Evolutionary conservation across 1,140 invertebrate species (phyloP).

Genomic region (Anoplophora glabripennis): DNA sequence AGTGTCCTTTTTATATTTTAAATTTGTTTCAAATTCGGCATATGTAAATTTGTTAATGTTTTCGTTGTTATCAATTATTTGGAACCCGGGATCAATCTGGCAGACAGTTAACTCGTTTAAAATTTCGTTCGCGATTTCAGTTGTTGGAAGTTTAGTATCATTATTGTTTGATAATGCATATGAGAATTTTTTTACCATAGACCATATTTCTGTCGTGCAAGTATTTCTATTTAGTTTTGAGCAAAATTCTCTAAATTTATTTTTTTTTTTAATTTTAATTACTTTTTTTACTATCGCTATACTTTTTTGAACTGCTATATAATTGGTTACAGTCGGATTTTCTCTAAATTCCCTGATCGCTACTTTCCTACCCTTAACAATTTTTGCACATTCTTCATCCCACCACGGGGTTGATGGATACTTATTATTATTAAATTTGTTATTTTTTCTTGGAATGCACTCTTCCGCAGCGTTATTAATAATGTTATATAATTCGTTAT

Average conservation of each 20-base stretch:
- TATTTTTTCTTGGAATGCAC: too few relatives aligned
- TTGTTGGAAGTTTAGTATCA: neutral
- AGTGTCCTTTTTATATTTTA: neutral
- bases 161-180: neutral
- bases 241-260: neutral
- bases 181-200: neutral
- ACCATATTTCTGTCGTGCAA: neutral
- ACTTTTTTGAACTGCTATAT: too few relatives aligned
- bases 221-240: neutral
- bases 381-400: too few relatives aligned
- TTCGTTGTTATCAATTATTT: neutral
- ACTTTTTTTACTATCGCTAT: too few relatives aligned
- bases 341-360: too few relatives aligned
- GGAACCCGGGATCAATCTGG: neutral
- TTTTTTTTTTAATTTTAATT: neutral
- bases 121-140: neutral
- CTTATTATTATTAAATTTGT: too few relatives aligned
- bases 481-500: too few relatives aligned
- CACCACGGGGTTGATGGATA: too few relatives aligned
- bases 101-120: neutral
- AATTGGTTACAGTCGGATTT: too few relatives aligned
- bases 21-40: neutral
- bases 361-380: too few relatives aligned
- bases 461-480: too few relatives aligned
- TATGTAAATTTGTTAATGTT: neutral